phyloP scores from a whole-genome alignment of 64 coral and sea anemone species.

The Montipora sp. region DNA sequence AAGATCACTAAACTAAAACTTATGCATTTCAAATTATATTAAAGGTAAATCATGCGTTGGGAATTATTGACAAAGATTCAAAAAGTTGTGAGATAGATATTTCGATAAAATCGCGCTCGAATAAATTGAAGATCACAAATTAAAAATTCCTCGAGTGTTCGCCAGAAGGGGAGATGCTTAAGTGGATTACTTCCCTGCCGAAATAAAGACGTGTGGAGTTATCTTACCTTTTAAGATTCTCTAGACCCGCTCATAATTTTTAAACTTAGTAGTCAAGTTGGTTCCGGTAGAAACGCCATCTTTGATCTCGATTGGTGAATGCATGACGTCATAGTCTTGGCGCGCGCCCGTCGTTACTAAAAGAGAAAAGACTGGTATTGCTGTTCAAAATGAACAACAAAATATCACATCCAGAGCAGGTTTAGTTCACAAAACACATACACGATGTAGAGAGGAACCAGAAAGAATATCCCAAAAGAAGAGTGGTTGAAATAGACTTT shows the following conservation, averaged over 20 bases:
- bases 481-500: no score
- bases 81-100: not conserved
- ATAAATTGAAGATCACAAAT: not conserved
- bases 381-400: slow-evolving; percentile 21
- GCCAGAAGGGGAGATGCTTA: not conserved
- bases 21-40: not conserved
- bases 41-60: not conserved
- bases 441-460: not conserved
- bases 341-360: not conserved
- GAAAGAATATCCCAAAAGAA: no score
- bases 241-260: not conserved
- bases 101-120: not conserved
- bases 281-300: slow-evolving; percentile 35
- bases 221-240: slow-evolving; percentile 10
- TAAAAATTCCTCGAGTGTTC: not conserved
- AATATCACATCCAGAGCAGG: slow-evolving; percentile 23
- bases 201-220: not conserved
- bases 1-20: not conserved
- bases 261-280: slow-evolving; percentile 15
- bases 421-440: not conserved
- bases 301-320: slow-evolving; percentile 11
- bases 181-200: not conserved
- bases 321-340: slow-evolving; percentile 56
- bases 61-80: not conserved
- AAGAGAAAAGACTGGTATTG: slow-evolving; percentile 14